Evolutionary conservation across 2,888 invertebrate species (phyloP).

Genomic region (Graphium colonna): DNA sequence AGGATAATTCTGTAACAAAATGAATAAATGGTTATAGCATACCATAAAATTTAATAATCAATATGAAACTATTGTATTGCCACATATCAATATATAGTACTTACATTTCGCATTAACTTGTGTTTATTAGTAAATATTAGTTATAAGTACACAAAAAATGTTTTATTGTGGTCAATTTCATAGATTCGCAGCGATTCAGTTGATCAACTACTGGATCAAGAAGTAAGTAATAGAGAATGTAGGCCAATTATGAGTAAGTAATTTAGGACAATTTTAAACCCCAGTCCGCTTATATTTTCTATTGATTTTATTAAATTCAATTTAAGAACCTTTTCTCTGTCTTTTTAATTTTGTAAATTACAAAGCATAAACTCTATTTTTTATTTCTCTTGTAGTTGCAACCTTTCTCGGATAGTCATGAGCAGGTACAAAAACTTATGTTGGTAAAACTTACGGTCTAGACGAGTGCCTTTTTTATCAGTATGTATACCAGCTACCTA

Average conservation of each 20-base stretch:
- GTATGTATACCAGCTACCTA: slow-evolving; percentile 34
- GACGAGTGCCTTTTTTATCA: slow-evolving; percentile 48
- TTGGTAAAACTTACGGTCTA: slow-evolving; percentile 43
- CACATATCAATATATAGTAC: too few relatives aligned
- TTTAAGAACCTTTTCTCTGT: slow-evolving; percentile 1
- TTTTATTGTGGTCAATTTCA: slow-evolving; percentile 5
- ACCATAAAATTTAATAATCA: too few relatives aligned
- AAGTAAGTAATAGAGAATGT: slow-evolving; percentile 17
- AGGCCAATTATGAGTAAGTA: slow-evolving; percentile 9
- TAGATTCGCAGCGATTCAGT: slow-evolving; percentile 11
- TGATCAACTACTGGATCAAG: background rate
- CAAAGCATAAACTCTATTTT: slow-evolving; percentile 48
- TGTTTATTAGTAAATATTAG: background rate
- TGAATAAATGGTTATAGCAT: too few relatives aligned
- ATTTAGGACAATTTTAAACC: slow-evolving; percentile 16
- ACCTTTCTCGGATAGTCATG: slow-evolving; percentile 79
- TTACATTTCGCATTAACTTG: too few relatives aligned
- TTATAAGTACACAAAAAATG: background rate
- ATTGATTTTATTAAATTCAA: slow-evolving; percentile 16
- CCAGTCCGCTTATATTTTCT: slow-evolving; percentile 16
- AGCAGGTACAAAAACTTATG: slow-evolving; percentile 68
- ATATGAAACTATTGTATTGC: too few relatives aligned
- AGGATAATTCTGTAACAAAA: too few relatives aligned
- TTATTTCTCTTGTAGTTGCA: slow-evolving; percentile 76
- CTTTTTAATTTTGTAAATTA: slow-evolving; percentile 30